These are phyloP conservation scores for Ranitomeya variabilis DNA, from an alignment of 2,113 vertebrate genomes.

Conservation along the genomic window DNA sequence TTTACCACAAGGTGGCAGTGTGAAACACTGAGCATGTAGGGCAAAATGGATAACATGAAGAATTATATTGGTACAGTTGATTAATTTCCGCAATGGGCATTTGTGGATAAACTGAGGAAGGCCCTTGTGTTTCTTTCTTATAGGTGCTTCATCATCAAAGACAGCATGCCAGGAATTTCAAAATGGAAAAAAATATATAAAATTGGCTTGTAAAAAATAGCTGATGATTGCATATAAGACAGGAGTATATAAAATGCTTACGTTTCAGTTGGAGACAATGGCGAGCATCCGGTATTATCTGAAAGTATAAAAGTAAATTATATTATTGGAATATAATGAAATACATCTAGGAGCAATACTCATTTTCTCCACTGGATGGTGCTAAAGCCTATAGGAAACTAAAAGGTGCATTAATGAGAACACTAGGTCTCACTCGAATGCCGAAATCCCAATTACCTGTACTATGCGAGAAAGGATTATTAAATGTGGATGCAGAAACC, in stretches of 20 bases:
- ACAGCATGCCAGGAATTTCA: background rate
- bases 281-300: constrained; percentile 74
- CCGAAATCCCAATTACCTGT: background rate
- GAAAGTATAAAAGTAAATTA: constrained; percentile 64
- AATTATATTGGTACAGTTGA: background rate
- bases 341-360: background rate
- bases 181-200: too few species aligned
- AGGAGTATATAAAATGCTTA: constrained; percentile 61
- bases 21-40: background rate
- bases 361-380: background rate
- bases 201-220: background rate
- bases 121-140: background rate
- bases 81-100: background rate
- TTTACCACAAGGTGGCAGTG: constrained; percentile 6
- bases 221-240: background rate
- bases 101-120: background rate
- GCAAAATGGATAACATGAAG: background rate
- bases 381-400: background rate
- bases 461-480: background rate
- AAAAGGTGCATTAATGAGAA: background rate
- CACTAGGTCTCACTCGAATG: background rate
- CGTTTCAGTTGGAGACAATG: constrained; percentile 76
- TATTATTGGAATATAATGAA: background rate
- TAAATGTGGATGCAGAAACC: background rate
- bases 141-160: background rate